Percentiles rank a stretch among this genome's conserved stretches.
These are phyloP conservation scores for Okapia johnstoni DNA, from an alignment of 2,113 vertebrate genomes.

Conservation along the genomic window DNA sequence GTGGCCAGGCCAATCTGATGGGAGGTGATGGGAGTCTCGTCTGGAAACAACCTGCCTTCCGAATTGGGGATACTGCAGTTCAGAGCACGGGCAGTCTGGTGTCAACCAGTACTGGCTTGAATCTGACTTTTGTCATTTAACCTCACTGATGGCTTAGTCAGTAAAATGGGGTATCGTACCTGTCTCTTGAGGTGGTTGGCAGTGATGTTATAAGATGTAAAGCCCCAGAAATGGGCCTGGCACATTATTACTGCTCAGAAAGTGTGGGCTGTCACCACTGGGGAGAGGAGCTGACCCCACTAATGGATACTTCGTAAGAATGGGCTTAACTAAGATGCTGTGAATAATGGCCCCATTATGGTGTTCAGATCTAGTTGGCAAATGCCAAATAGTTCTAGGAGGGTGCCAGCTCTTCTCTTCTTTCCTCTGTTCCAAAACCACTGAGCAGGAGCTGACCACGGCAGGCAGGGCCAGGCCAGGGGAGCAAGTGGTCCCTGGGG, in stretches of 20 bases:
- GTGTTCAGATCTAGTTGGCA: not conserved
- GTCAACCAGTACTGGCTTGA: not conserved
- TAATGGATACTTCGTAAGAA: accelerated
- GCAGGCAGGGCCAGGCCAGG: not conserved
- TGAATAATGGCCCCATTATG: not conserved
- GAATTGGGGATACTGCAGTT: not conserved
- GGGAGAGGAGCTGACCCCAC: not conserved
- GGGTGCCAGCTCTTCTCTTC: not conserved
- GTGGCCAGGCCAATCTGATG: not conserved
- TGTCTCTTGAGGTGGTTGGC: not conserved
- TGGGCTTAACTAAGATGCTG: not conserved
- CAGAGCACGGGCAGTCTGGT: accelerated
- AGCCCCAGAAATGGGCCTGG: not conserved
- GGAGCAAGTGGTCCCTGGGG: too few relatives aligned
- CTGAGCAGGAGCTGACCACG: not conserved
- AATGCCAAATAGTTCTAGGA: not conserved
- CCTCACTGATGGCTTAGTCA: not conserved
- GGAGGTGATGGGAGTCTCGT: not conserved
- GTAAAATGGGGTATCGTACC: not conserved
- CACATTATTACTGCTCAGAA: not conserved
- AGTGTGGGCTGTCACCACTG: not conserved
- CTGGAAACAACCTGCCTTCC: not conserved
- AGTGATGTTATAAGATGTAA: not conserved
- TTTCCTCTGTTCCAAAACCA: not conserved
- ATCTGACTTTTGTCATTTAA: not conserved